Percentiles rank a stretch among this genome's conserved stretches.
These are phyloP conservation scores for Drosophila athabasca DNA, from an alignment of 1,140 invertebrate species.

Conservation along the genomic window DNA sequence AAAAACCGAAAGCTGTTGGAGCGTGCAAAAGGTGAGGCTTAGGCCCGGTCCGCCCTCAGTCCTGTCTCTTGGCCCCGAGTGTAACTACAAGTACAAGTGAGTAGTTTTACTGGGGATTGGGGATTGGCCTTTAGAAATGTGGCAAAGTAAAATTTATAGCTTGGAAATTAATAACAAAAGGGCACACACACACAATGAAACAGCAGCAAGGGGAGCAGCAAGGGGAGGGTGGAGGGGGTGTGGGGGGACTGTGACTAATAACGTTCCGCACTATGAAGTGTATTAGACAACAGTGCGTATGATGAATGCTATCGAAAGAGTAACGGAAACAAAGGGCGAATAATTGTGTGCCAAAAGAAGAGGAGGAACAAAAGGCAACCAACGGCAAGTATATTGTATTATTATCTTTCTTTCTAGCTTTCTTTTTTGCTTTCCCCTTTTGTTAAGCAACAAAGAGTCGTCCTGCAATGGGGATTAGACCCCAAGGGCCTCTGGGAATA, in stretches of 20 bases:
- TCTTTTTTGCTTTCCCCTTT: too few species aligned
- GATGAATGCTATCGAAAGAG: slow-evolving; percentile 45
- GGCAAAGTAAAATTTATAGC: slow-evolving; percentile 81
- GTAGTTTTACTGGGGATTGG: slow-evolving; percentile 62
- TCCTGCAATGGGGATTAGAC: background rate
- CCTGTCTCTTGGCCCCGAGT: background rate
- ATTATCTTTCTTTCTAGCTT: slow-evolving; percentile 1
- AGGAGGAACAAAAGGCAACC: background rate
- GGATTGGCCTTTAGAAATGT: slow-evolving; percentile 75
- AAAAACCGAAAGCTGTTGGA: slow-evolving; percentile 67
- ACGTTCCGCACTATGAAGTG: slow-evolving; percentile 48
- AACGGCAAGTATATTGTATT: slow-evolving; percentile 16
- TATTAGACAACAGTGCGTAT: slow-evolving; percentile 50
- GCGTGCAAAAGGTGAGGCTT: slow-evolving; percentile 70
- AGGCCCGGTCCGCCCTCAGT: background rate
- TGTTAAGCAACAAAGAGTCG: background rate
- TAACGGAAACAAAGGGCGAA: slow-evolving; percentile 40
- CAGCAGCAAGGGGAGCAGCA: slow-evolving; percentile 17
- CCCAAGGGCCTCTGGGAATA: too few species aligned
- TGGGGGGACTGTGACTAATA: slow-evolving; percentile 26
- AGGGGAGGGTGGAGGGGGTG: too few species aligned
- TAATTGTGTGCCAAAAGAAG: slow-evolving; percentile 10
- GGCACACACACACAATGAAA: slow-evolving; percentile 62
- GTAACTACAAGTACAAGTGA: slow-evolving; percentile 33
- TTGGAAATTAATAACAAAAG: slow-evolving; percentile 81